Percentiles rank a stretch among this genome's conserved stretches.
Evolutionary conservation across 2,797 vertebrate genomes (phyloP).

Genomic region (Leptoclinus maculatus): DNA sequence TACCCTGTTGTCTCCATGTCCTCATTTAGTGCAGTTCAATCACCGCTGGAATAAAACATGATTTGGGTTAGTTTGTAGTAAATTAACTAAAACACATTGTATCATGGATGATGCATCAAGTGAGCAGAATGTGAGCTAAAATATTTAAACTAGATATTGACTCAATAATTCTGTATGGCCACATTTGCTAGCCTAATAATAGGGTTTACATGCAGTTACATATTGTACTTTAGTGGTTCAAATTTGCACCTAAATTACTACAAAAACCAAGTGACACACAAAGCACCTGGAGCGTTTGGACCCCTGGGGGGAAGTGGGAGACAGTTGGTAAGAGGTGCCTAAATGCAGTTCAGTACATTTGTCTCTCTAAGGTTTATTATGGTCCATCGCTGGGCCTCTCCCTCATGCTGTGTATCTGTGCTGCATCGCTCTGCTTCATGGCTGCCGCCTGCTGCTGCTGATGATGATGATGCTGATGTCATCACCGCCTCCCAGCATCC

Average conservation of each 20-base stretch:
- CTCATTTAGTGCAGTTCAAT: neutral
- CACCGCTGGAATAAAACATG: neutral
- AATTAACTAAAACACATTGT: neutral
- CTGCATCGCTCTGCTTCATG: constrained; percentile 62
- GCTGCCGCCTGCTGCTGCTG: constrained; percentile 58
- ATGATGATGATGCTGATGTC: constrained; percentile 80
- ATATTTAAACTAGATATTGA: too few species aligned
- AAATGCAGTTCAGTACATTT: neutral
- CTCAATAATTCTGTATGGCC: neutral
- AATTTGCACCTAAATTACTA: neutral
- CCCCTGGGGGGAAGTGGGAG: too few species aligned
- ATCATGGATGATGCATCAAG: neutral
- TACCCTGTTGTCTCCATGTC: neutral
- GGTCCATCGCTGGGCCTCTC: neutral
- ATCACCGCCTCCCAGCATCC: constrained; percentile 80
- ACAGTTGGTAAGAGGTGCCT: neutral
- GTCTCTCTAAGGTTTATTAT: neutral
- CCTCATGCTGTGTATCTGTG: constrained; percentile 6
- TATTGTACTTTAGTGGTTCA: neutral
- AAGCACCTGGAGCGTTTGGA: neutral
- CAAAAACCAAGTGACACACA: neutral
- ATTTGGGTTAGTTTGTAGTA: neutral
- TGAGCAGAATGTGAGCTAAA: neutral
- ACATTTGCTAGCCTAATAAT: neutral
- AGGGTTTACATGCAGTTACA: too few species aligned